These are phyloP conservation scores for Brachyopa scutellaris DNA, from an alignment of 2,888 invertebrate genomes.

Conservation along the genomic window DNA sequence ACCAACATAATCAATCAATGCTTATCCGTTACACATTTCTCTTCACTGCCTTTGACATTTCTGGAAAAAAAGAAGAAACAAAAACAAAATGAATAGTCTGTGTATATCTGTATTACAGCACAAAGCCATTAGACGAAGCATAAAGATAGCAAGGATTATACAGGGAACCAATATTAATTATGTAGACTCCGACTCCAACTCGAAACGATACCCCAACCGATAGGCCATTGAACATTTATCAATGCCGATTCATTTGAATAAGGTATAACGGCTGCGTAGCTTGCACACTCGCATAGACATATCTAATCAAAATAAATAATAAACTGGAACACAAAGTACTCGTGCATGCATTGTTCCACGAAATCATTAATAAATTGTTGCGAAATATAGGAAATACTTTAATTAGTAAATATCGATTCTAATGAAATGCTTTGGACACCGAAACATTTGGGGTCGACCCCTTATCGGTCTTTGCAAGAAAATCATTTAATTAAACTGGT, in stretches of 20 bases:
- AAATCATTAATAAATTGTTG: conserved; percentile 6
- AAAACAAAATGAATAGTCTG: background rate
- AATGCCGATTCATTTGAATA: conserved; percentile 6
- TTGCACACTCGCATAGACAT: background rate
- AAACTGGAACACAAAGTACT: conserved; percentile 10
- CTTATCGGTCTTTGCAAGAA: too few relatives aligned
- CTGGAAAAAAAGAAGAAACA: conserved; percentile 29
- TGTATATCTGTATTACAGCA: conserved; percentile 16
- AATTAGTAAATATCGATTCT: conserved; percentile 35
- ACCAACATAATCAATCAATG: conserved; percentile 69
- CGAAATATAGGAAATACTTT: background rate
- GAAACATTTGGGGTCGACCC: too few relatives aligned
- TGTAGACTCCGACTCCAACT: too few relatives aligned
- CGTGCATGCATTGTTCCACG: too few relatives aligned
- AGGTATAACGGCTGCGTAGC: too few relatives aligned
- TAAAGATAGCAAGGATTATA: background rate
- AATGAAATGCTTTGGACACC: background rate
- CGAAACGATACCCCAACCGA: background rate
- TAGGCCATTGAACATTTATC: conserved; percentile 2
- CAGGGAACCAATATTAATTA: conserved; percentile 28
- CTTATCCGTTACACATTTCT: conserved; percentile 56
- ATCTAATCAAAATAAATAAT: conserved; percentile 29
- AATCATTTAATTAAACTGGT: too few relatives aligned
- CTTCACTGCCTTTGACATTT: conserved; percentile 52
- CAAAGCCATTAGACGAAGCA: conserved; percentile 8